Percentiles rank a stretch among this genome's conserved stretches.
Conservation (phyloP, 2,797 vertebrate genomes). For the Pteropus rufus region DNA sequence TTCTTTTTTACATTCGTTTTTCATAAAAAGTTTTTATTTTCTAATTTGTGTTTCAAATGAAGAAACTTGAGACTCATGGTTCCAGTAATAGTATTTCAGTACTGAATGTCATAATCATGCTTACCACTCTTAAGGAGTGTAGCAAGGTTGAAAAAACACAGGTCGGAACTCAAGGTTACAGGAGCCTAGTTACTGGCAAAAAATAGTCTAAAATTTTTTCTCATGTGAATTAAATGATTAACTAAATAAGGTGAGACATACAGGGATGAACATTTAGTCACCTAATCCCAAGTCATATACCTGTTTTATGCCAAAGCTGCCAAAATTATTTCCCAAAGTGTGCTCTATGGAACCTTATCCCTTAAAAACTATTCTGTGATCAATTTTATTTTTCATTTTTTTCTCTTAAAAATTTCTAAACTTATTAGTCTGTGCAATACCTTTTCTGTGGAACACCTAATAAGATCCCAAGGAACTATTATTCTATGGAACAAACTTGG, state of each 20-base stretch:
- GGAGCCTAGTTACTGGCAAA: not conserved
- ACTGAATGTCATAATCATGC: not conserved
- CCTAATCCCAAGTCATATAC: not conserved
- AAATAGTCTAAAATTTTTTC: not conserved
- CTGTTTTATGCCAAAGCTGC: not conserved
- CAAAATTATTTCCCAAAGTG: not conserved
- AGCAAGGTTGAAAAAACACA: not conserved
- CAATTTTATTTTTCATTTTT: not conserved
- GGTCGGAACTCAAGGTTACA: not conserved
- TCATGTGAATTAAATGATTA: not conserved
- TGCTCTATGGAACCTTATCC: not conserved
- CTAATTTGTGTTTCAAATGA: constrained; percentile 1
- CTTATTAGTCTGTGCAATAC: not conserved
- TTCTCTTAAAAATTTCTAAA: not conserved
- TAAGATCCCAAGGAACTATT: not conserved
- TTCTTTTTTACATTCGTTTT: constrained; percentile 1
- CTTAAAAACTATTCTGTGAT: not conserved
- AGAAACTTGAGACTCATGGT: not conserved
- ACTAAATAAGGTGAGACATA: not conserved
- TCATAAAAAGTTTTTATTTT: not conserved
- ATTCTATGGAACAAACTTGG: not conserved
- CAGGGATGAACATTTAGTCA: not conserved
- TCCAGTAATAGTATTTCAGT: not conserved
- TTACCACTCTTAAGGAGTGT: not conserved
- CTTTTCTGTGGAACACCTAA: not conserved